Base-by-base conservation (phyloP, 2,113 vertebrate genomes). In the Epinephelus fuscoguttatus region DNA sequence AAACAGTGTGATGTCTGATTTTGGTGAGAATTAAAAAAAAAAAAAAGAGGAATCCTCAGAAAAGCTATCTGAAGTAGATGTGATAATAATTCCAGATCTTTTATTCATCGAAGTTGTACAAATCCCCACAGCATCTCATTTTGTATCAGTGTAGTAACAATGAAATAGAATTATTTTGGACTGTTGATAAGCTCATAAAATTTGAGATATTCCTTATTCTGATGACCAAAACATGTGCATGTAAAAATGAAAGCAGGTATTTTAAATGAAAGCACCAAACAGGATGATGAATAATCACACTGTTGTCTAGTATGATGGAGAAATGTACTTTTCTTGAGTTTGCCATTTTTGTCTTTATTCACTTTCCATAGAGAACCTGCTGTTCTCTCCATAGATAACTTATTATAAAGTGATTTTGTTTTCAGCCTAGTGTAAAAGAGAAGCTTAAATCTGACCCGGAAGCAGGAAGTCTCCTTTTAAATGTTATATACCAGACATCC, bases 391-490 rank as follows among this genome's bases (percentile, higher is more conserved):
- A 45, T 45, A 45, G 8, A 37, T 30, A 30, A 30, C 27, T 27
- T 27, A 27, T 27, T 27, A 30, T 30, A 4, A 30, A 30, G 4
- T 30, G 30, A 30, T 30, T 30, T 30, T 30, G 30, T 30, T 30
- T 4, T 30, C 30, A 30, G 30, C 30, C 30, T 30, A 30, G 30
- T 30, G 30, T 30, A 30, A 30, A 49, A 12, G 47, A 40, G n/a
- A 59, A 47, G 42, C 25, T 75, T 56, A 25, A 33, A 45, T 67
- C 19, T n/a, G 47, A 74, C 42, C 72, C 63, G 17, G 78, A 52
- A 61, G 52, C 70, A 78, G 52, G 63, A 78, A 83, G 67, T 77
- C 57, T 75, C 68, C 70, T 72, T 61, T 78, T 57, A 2, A 67
- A 37, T 33, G 49, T 68, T 76, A n/a, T 23, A 52, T 68, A n/a